Conservation (phyloP, 2,113 vertebrate genomes). For the Crocuta crocuta region DNA sequence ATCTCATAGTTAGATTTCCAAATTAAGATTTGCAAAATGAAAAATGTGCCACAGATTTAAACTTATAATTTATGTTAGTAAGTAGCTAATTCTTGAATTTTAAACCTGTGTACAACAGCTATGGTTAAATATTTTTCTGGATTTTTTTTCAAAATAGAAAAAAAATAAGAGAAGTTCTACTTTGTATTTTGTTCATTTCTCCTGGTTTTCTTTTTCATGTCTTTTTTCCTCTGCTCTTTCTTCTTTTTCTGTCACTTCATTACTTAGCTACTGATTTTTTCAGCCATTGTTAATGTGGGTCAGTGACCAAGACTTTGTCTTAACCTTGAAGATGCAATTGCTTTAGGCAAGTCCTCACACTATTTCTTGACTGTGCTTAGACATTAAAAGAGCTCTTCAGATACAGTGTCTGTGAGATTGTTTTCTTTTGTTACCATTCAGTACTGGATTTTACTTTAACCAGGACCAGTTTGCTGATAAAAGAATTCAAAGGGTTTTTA, state of each 20-base stretch:
- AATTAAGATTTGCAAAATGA: slow-evolving; percentile 14
- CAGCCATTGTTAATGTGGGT: background rate
- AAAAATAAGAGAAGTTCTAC: background rate
- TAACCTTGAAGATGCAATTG: background rate
- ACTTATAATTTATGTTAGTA: background rate
- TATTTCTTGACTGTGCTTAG: background rate
- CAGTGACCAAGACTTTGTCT: background rate
- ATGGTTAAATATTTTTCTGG: background rate
- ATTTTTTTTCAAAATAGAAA: background rate
- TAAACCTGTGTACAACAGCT: background rate
- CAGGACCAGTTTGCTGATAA: background rate
- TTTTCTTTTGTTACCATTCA: slow-evolving; percentile 44
- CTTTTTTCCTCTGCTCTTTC: background rate
- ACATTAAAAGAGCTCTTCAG: slow-evolving; percentile 37
- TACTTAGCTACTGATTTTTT: slow-evolving; percentile 18
- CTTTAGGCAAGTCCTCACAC: background rate
- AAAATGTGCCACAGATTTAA: background rate
- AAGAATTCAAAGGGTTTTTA: background rate
- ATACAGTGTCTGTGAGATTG: background rate
- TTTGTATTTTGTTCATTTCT: background rate
- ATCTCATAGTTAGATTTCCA: background rate
- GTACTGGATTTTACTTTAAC: slow-evolving; percentile 7
- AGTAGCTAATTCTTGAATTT: background rate
- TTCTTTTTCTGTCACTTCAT: background rate
- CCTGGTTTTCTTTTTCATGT: background rate